Evolutionary conservation across 2,797 vertebrate species (phyloP).

Genomic region (Sparidentex hasta): DNA sequence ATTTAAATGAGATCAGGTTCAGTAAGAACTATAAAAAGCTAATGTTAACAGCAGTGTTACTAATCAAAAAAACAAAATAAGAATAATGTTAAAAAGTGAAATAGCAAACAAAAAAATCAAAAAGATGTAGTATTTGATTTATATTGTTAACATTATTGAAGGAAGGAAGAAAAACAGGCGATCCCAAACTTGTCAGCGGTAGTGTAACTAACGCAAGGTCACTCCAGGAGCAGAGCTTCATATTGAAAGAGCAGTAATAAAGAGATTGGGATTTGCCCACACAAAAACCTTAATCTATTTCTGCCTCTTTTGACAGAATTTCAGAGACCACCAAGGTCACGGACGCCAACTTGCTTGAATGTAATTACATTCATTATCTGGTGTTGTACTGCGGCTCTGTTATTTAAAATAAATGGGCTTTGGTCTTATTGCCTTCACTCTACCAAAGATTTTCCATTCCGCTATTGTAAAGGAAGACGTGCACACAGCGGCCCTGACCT

Average conservation of each 20-base stretch:
- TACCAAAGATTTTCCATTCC: conserved; percentile 54
- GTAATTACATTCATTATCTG: conserved; percentile 82
- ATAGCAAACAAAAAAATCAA: too few relatives aligned
- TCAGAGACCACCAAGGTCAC: conserved; percentile 77
- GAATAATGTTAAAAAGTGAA: too few relatives aligned
- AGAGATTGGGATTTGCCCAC: conserved; percentile 74
- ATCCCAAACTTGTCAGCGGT: too few relatives aligned
- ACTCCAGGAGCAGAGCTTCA: conserved; percentile 50
- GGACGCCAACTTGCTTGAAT: conserved; percentile 68
- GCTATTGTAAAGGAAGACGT: conserved; percentile 57
- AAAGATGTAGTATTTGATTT: too few relatives aligned
- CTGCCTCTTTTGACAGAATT: conserved; percentile 73
- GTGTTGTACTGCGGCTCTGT: conserved; percentile 65
- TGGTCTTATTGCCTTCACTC: conserved; percentile 58
- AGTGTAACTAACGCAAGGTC: conserved; percentile 76
- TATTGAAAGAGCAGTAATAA: conserved; percentile 73
- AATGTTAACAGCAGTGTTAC: too few relatives aligned
- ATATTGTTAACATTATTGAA: too few relatives aligned
- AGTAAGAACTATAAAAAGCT: too few relatives aligned
- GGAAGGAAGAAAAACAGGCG: too few relatives aligned
- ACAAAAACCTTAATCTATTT: conserved; percentile 78
- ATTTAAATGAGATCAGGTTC: too few relatives aligned
- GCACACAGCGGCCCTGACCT: conserved; percentile 57
- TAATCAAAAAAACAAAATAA: too few relatives aligned
- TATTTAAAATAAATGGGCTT: conserved; percentile 80